These are phyloP conservation scores for Barypeithes pellucidus DNA, from an alignment of 2,888 invertebrate genomes.

Conservation along the genomic window DNA sequence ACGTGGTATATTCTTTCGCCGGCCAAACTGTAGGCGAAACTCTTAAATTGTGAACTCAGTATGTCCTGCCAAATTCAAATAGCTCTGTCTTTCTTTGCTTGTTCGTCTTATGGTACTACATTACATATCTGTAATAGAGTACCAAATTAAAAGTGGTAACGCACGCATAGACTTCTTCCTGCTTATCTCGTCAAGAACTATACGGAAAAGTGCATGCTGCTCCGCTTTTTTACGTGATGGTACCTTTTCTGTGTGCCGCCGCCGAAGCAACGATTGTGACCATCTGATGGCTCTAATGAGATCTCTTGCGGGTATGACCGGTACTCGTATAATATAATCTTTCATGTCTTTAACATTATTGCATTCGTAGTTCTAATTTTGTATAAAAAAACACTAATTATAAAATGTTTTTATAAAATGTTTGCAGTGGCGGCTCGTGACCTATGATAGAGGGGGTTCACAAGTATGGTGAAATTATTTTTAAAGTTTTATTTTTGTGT, in stretches of 20 bases:
- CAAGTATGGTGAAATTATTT: no score
- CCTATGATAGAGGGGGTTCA: no score
- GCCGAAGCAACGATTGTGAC: slow-evolving; percentile 51
- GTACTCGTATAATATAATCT: slow-evolving; percentile 47
- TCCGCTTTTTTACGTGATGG: slow-evolving; percentile 48
- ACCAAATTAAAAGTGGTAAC: slow-evolving; percentile 26
- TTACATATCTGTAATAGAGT: not conserved
- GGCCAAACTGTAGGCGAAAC: no score
- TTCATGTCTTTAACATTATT: slow-evolving; percentile 33
- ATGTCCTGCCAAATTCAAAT: no score
- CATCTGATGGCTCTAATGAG: slow-evolving; percentile 53
- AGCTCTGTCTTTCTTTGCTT: no score
- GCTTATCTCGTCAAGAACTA: slow-evolving; percentile 49
- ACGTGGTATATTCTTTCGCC: no score
- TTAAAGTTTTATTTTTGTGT: no score
- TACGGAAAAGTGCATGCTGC: slow-evolving; percentile 51
- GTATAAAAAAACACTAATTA: no score
- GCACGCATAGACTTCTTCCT: slow-evolving; percentile 11
- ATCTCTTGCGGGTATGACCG: slow-evolving; percentile 50
- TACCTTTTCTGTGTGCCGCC: slow-evolving; percentile 45
- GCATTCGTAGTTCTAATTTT: not conserved
- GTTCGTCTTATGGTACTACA: no score
- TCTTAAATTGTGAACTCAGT: no score
- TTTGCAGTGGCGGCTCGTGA: no score
- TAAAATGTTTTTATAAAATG: no score